phyloP scores from a whole-genome alignment of 2,113 vertebrate species.

The Hylia prasina region DNA sequence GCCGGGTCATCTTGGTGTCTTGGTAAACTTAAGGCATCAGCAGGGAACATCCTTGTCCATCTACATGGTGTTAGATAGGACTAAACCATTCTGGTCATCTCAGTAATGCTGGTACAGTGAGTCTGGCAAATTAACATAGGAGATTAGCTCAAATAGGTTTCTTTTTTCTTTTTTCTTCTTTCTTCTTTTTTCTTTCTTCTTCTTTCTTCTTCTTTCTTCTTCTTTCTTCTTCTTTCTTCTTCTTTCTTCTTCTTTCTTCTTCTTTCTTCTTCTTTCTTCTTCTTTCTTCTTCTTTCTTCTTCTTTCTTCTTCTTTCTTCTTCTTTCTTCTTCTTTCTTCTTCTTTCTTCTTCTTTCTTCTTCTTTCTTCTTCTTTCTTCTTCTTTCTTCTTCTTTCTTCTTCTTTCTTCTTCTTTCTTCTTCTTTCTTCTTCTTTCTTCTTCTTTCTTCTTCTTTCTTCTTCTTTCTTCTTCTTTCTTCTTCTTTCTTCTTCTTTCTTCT shows the following conservation, averaged over 20 bases:
- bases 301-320: not conserved
- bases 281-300: not conserved
- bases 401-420: not conserved
- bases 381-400: not conserved
- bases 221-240: no score
- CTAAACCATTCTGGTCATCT: not conserved
- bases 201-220: not conserved
- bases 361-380: not conserved
- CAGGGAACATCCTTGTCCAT: not conserved
- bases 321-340: no score
- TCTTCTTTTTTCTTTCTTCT: not conserved
- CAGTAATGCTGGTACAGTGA: not conserved
- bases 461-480: not conserved
- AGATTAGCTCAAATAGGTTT: not conserved
- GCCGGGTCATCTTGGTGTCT: not conserved
- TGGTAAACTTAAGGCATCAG: not conserved
- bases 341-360: not conserved
- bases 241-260: not conserved
- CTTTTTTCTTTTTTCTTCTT: not conserved
- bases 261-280: no score
- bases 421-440: not conserved
- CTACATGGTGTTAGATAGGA: no score
- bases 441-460: no score
- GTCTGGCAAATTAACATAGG: not conserved
- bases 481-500: no score